Evolutionary conservation across 2,888 invertebrate species (phyloP).

Genomic region (Acrobeloides nanus): DNA sequence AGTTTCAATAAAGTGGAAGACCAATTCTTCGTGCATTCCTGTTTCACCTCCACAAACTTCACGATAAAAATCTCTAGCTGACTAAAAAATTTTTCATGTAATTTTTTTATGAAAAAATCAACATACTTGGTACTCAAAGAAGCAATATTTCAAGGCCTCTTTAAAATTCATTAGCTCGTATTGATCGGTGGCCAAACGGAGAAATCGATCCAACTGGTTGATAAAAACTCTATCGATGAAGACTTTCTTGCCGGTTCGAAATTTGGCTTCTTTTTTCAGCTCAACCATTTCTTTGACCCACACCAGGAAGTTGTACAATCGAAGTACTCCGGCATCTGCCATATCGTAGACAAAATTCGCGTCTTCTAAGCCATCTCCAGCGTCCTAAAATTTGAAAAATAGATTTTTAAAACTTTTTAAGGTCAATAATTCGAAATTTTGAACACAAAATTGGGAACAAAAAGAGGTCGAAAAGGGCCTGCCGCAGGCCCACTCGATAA

Average conservation of each 20-base stretch:
- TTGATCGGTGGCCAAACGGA: conserved; percentile 72
- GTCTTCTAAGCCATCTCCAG: conserved; percentile 95
- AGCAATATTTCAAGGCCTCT: conserved; percentile 82
- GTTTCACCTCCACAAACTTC: conserved; percentile 69
- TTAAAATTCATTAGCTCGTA: conserved; percentile 85
- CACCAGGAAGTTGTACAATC: conserved; percentile 86
- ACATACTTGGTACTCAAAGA: conserved; percentile 79
- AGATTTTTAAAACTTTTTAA: no score
- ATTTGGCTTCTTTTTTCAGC: conserved; percentile 19
- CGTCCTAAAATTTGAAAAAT: conserved; percentile 61
- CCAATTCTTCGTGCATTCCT: conserved; percentile 73
- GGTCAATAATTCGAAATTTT: no score
- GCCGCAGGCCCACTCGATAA: no score
- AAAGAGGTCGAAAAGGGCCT: no score
- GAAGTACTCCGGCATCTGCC: conserved; percentile 72
- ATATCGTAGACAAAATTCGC: conserved; percentile 84
- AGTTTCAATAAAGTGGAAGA: conserved; percentile 75
- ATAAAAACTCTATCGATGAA: conserved; percentile 57
- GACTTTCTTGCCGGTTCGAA: conserved; percentile 45
- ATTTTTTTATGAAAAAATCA: no score
- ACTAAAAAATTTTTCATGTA: no score
- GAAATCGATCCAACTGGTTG: conserved; percentile 83
- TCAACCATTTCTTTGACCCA: conserved; percentile 72
- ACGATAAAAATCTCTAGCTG: conserved; percentile 83
- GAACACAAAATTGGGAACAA: no score